Conservation (phyloP, 2,888 invertebrate species). For the Pristionchus exspectatus region DNA sequence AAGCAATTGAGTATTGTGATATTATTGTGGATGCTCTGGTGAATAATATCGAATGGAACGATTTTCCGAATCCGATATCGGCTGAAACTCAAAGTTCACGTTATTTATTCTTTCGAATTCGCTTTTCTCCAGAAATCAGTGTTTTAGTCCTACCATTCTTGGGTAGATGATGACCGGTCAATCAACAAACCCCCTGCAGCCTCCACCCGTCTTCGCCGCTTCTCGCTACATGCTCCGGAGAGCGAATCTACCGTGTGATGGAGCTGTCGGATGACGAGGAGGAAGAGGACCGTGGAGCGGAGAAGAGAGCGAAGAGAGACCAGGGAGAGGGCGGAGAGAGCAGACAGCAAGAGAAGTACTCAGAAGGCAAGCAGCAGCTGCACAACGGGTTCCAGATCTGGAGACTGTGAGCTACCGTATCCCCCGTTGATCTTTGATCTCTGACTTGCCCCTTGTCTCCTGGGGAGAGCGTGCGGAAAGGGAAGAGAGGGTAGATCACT, state of each 20-base stretch:
- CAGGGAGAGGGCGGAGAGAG: background rate
- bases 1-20: background rate
- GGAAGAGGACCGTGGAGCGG: background rate
- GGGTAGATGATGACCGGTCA: no score
- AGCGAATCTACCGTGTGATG: constrained; percentile 53
- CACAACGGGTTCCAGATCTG: constrained; percentile 18
- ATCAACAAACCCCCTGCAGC: background rate
- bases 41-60: background rate
- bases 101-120: background rate
- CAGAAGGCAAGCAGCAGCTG: background rate
- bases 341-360: constrained; percentile 2
- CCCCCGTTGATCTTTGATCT: background rate
- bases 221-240: constrained; percentile 45
- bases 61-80: background rate
- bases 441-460: background rate
- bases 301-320: background rate
- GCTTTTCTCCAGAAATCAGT: no score
- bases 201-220: constrained; percentile 24
- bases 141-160: no score
- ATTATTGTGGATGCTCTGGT: no score
- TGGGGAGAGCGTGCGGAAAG: background rate
- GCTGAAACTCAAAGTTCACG: background rate
- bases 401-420: constrained; percentile 1
- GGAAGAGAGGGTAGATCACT: constrained; percentile 17
- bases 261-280: constrained; percentile 50